Base-by-base conservation (phyloP, 2,797 vertebrate species). In the Diglossa cyanea region DNA sequence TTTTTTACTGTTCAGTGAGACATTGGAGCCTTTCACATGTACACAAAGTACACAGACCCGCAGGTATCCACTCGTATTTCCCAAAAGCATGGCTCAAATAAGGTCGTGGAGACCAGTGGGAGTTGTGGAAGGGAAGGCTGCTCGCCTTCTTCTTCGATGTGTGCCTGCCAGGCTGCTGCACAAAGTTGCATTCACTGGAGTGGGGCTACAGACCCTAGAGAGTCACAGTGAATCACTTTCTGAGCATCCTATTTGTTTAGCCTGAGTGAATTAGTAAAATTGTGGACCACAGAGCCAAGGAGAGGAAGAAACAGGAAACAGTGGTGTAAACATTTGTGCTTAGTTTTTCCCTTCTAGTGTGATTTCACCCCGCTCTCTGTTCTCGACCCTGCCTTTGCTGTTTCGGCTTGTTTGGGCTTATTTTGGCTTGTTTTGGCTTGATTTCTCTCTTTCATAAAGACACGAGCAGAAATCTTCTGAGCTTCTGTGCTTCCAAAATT, bases 61-160 rank as follows among this genome's bases (percentile, higher is more conserved):
- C 21, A 40, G 61, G 31, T 17, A 37, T 61, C 35, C 17, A 55
- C 10, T 58, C 2, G 0, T 55, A 48, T 72, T 60, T 86, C 33
- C 37, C 31, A 45, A 63, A 67, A 75, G 2, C 6, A 18, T 45
- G 37, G 31, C 18, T 68, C 47, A 73, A 33, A 13, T 51, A 79
- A 63, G 23, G 28, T 28, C 2, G 0, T 26, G 47, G 31, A 23
- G 26, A 40, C 21, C 1, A 1, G 18, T 9, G 44, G 30, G 33
- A 87, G 17, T 3, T 31, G 5, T 45, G 26, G 37, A 73, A 79
- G 10, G 10, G 16, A 82, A 70, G 44, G 6, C 13, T 48, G 24
- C 47, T 86, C 0, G 0, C 25, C 17, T 65, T 42, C 50, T 72
- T 19, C 60, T 71, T 39, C 58, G 47, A 6, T 0, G 0, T 53